These are phyloP conservation scores for Rynchops niger DNA, from an alignment of 2,113 vertebrate species.

Conservation along the genomic window DNA sequence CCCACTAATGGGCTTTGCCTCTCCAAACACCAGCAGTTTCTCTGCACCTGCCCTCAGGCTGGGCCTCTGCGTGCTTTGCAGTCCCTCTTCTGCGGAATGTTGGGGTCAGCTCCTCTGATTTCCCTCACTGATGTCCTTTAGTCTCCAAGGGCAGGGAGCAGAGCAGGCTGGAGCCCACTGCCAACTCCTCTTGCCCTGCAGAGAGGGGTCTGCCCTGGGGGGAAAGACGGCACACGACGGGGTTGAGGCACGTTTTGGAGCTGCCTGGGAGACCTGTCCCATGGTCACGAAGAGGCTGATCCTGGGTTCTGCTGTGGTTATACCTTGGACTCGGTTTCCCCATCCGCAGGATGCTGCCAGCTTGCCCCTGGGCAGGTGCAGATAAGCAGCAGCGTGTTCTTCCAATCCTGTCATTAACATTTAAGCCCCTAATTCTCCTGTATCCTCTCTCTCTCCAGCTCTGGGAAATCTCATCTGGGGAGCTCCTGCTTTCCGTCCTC, in stretches of 20 bases:
- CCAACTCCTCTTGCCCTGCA: background rate
- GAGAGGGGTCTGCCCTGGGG: background rate
- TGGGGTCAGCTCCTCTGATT: background rate
- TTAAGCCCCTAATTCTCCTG: background rate
- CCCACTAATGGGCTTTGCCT: background rate
- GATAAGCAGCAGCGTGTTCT: background rate
- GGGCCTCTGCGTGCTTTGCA: background rate
- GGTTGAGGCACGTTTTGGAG: background rate
- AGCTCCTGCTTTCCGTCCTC: slow-evolving; percentile 89
- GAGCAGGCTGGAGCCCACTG: background rate
- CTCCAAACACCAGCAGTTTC: background rate
- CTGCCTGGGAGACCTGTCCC: background rate
- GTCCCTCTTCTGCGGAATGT: background rate
- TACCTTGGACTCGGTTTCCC: background rate
- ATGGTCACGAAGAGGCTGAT: background rate
- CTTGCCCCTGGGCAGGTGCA: background rate
- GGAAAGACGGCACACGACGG: background rate
- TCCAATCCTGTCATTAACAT: background rate
- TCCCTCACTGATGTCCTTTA: background rate
- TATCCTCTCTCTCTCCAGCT: slow-evolving; percentile 68
- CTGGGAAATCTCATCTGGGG: slow-evolving; percentile 93
- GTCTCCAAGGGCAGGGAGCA: background rate
- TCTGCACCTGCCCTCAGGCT: background rate
- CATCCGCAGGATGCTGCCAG: background rate
- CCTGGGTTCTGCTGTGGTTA: background rate